Percentiles rank a stretch among this genome's conserved stretches.
phyloP scores from a whole-genome alignment of 2,797 vertebrate species.

The Sebastes nivosus region DNA sequence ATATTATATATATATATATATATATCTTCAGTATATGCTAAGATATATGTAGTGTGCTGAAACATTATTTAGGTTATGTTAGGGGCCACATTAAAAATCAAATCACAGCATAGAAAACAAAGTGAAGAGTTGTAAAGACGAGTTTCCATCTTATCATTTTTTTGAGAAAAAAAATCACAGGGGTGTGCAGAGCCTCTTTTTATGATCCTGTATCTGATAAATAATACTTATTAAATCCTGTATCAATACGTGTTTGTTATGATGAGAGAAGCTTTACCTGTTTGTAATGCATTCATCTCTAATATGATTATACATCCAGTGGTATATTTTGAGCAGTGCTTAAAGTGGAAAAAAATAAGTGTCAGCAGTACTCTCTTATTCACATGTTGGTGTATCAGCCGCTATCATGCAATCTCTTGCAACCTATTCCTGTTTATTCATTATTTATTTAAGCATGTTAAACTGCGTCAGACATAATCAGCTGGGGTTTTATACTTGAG shows the following conservation, averaged over 20 bases:
- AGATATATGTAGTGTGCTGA: neutral
- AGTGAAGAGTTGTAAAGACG: neutral
- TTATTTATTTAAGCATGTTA: too few species aligned
- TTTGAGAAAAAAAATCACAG: too few species aligned
- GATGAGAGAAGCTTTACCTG: neutral
- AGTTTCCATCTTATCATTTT: neutral
- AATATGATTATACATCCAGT: neutral
- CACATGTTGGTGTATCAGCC: too few species aligned
- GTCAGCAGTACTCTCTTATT: too few species aligned
- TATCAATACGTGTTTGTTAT: accelerated
- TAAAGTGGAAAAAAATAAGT: too few species aligned
- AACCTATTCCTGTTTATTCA: too few species aligned
- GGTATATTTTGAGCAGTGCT: too few species aligned
- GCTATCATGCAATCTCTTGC: too few species aligned
- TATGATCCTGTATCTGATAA: neutral
- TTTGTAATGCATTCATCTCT: neutral
- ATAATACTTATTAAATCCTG: neutral
- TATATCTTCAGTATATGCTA: too few species aligned
- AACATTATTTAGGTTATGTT: neutral
- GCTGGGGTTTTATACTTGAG: too few species aligned
- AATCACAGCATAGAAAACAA: neutral
- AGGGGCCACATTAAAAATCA: neutral
- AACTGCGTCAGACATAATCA: too few species aligned
- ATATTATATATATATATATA: too few species aligned
- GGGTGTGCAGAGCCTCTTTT: neutral